phyloP scores from a whole-genome alignment of 2,888 invertebrate species.

The Geotrupes spiniger region DNA sequence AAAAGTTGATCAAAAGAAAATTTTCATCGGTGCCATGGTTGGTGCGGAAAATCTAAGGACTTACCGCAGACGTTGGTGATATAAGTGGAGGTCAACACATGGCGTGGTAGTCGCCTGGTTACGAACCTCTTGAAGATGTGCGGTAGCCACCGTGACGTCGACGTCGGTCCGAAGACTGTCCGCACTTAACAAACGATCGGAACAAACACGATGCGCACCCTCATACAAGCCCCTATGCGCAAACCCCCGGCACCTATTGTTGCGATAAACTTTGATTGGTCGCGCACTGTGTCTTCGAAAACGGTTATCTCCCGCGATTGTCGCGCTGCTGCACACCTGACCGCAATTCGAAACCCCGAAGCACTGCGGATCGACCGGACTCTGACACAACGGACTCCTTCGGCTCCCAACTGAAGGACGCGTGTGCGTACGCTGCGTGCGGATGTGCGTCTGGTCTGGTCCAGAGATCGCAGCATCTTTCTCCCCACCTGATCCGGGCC shows the following conservation, averaged over 20 bases:
- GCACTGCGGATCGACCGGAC: too few relatives aligned
- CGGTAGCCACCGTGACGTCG: constrained; percentile 49
- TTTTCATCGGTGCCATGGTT: too few relatives aligned
- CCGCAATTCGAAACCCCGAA: too few relatives aligned
- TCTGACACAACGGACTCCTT: too few relatives aligned
- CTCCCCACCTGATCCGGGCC: constrained; percentile 36
- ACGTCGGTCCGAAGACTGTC: constrained; percentile 34
- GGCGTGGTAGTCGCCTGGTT: constrained; percentile 47
- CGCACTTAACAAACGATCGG: constrained; percentile 20
- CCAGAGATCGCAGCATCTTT: constrained; percentile 36
- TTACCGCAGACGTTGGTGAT: constrained; percentile 48
- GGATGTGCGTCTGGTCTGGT: constrained; percentile 48
- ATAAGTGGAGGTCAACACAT: constrained; percentile 48
- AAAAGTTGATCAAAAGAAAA: too few relatives aligned
- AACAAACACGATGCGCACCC: constrained; percentile 37
- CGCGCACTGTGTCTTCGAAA: constrained; percentile 32
- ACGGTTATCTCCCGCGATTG: constrained; percentile 13
- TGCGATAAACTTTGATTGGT: constrained; percentile 34
- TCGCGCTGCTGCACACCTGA: constrained; percentile 32
- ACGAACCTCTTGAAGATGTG: constrained; percentile 49
- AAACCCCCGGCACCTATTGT: constrained; percentile 42
- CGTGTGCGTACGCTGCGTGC: constrained; percentile 49
- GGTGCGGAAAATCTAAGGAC: constrained; percentile 26
- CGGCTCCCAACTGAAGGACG: constrained; percentile 24
- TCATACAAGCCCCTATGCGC: constrained; percentile 28